Conservation (phyloP, 2,888 invertebrate genomes). For the Eustalomyia histrio region DNA sequence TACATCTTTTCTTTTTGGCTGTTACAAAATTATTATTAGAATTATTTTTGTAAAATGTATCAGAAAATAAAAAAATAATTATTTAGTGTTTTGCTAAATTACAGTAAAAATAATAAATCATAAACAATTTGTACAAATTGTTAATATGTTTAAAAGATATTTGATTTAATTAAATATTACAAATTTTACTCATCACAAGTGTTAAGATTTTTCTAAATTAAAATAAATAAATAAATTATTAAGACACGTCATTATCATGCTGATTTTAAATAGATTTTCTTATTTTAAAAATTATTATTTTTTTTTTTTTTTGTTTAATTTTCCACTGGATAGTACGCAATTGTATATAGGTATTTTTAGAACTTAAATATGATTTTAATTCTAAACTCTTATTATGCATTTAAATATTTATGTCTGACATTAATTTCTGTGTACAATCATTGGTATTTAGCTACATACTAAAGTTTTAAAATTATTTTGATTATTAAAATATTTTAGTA, state of each 20-base stretch:
- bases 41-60: conserved; percentile 5
- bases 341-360: too few species aligned
- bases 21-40: conserved; percentile 6
- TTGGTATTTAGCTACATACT: too few species aligned
- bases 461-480: too few species aligned
- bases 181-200: neutral
- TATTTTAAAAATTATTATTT: too few species aligned
- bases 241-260: conserved; percentile 1
- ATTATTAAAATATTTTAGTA: too few species aligned
- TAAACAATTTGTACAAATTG: neutral
- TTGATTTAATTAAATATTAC: neutral
- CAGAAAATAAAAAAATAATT: too few species aligned
- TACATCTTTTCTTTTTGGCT: conserved; percentile 7
- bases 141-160: neutral
- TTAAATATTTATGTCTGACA: too few species aligned
- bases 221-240: conserved; percentile 1
- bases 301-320: too few species aligned
- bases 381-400: too few species aligned
- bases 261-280: neutral
- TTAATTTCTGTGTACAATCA: too few species aligned
- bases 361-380: too few species aligned
- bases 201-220: neutral
- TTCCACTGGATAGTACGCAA: too few species aligned
- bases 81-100: neutral
- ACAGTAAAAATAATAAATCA: neutral